Conservation (phyloP, 2,888 invertebrate genomes). For the Amblyjoppa fuscipennis region DNA sequence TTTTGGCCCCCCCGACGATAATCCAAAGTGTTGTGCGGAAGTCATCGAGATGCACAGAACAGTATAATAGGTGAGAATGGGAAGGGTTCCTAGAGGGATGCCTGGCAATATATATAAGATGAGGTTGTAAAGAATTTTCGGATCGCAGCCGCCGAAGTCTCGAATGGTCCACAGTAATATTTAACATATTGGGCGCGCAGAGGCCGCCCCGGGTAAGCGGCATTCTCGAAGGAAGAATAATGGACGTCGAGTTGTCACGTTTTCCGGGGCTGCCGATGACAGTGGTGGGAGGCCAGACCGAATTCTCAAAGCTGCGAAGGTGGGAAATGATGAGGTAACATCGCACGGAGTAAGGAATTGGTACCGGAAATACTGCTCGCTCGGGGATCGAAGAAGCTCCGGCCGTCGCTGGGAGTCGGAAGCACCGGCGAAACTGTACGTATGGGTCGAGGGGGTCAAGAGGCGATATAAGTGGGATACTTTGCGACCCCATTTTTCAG, state of each 20-base stretch:
- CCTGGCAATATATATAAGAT: background rate
- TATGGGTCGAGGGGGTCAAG: slow-evolving; percentile 70
- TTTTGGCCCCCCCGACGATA: too few species aligned
- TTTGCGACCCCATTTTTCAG: slow-evolving; percentile 81
- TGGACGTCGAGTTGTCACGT: slow-evolving; percentile 58
- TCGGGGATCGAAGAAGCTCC: slow-evolving; percentile 58
- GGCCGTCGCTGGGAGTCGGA: slow-evolving; percentile 12
- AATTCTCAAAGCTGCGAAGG: slow-evolving; percentile 44
- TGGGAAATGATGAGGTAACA: slow-evolving; percentile 55
- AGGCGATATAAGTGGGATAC: slow-evolving; percentile 80
- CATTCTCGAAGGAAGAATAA: slow-evolving; percentile 62
- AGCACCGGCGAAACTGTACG: slow-evolving; percentile 67
- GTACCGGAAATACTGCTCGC: slow-evolving; percentile 61
- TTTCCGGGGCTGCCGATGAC: slow-evolving; percentile 8
- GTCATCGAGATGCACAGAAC: too few species aligned
- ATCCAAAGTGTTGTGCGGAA: too few species aligned
- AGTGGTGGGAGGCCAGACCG: slow-evolving; percentile 40
- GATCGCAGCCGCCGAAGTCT: background rate
- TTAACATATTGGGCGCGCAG: slow-evolving; percentile 56
- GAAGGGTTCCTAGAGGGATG: background rate
- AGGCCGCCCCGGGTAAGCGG: slow-evolving; percentile 5
- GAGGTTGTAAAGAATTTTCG: background rate
- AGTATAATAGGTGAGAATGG: too few species aligned
- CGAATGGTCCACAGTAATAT: slow-evolving; percentile 31
- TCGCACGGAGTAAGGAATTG: slow-evolving; percentile 54